phyloP scores from a whole-genome alignment of 2,113 vertebrate species.

The Antigone vipio region DNA sequence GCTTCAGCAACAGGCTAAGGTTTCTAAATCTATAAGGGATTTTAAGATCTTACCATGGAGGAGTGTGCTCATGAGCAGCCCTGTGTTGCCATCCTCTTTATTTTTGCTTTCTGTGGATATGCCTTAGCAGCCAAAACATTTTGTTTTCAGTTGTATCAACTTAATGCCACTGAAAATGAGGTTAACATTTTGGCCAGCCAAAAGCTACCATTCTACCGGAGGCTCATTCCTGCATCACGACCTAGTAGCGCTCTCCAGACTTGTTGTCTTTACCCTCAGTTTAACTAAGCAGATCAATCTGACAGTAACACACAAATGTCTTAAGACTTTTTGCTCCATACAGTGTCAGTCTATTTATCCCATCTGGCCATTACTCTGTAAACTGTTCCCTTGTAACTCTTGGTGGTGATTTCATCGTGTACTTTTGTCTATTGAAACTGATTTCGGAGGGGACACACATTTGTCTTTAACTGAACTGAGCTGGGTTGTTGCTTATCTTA shows the following conservation, averaged over 20 bases:
- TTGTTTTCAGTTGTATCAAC: not conserved
- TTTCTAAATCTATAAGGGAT: not conserved
- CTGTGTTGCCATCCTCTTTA: not conserved
- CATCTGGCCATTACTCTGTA: not conserved
- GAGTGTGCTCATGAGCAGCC: not conserved
- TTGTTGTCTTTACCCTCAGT: not conserved
- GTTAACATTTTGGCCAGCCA: not conserved
- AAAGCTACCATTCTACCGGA: not conserved
- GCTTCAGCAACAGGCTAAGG: not conserved
- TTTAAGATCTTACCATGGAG: not conserved
- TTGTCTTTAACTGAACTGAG: not conserved
- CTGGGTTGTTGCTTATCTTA: not conserved
- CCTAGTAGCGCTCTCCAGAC: not conserved
- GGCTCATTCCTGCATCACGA: not conserved
- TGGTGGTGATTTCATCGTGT: not conserved
- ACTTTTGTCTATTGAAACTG: not conserved
- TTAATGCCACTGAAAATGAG: not conserved
- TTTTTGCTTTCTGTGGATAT: not conserved
- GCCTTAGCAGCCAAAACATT: not conserved
- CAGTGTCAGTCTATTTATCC: not conserved
- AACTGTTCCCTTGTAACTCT: not conserved
- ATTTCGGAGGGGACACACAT: not conserved
- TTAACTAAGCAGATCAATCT: not conserved
- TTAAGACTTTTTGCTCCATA: not conserved
- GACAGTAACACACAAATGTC: not conserved